Percentiles rank a stretch among this genome's conserved stretches.
Conservation (phyloP, 2,113 vertebrate species). For the Proterorhinus semilunaris region DNA sequence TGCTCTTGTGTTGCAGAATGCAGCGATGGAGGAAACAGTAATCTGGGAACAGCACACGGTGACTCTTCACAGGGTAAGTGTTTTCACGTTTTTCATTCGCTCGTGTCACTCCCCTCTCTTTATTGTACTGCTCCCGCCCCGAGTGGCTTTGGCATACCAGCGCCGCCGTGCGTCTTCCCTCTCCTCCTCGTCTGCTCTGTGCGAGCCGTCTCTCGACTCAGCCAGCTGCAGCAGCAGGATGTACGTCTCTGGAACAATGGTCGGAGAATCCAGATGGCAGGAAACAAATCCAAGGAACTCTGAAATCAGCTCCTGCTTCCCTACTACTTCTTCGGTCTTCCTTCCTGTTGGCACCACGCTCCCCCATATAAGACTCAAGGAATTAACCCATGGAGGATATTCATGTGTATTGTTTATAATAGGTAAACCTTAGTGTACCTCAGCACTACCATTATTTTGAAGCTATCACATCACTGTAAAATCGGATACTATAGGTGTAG, state of each 20-base stretch:
- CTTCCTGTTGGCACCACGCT: conserved; percentile 59
- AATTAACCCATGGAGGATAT: background rate
- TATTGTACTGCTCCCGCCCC: conserved; percentile 23
- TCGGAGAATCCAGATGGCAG: conserved; percentile 86
- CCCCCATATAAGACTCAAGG: conserved; percentile 37
- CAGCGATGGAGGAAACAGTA: conserved; percentile 98
- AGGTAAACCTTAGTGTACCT: background rate
- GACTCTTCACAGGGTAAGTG: conserved; percentile 97
- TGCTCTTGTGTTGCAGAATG: conserved; percentile 80
- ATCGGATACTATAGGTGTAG: background rate
- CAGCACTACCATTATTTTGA: background rate
- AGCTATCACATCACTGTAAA: background rate
- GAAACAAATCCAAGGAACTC: conserved; percentile 84
- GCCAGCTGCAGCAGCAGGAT: conserved; percentile 83
- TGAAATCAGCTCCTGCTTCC: conserved; percentile 72
- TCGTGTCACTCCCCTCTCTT: conserved; percentile 25
- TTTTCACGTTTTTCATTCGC: conserved; percentile 30
- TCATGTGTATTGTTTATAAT: background rate
- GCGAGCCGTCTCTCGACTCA: conserved; percentile 26
- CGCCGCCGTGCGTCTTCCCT: conserved; percentile 20
- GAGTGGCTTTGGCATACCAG: conserved; percentile 23
- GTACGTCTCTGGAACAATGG: conserved; percentile 82
- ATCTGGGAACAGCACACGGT: conserved; percentile 99
- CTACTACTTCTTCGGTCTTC: conserved; percentile 64
- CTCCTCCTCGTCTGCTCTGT: conserved; percentile 34